Evolutionary conservation across 2,113 vertebrate genomes (phyloP), one percentile per base, ranked within the genome.

Genomic region (Physeter macrocephalus): DNA sequence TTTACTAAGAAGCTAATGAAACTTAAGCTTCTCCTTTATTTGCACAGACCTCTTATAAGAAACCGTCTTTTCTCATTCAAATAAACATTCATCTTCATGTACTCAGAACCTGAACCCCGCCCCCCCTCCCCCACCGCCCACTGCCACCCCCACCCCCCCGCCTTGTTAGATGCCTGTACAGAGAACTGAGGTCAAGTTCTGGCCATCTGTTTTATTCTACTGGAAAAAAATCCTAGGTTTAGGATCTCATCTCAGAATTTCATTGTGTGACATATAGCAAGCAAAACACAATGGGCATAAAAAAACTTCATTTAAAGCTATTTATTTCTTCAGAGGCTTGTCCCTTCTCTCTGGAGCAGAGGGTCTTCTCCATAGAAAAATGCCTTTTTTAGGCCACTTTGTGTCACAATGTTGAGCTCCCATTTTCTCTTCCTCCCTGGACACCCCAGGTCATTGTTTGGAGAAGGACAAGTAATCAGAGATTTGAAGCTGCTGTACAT

Each of bases 1-100:
- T 88, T 83, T 93, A 72, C 54, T 80, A 41, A 81, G 67, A 85
- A 92, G 80, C n/a, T 90, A 87, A 90, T 72, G 23, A 90, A 87
- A 66, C 46, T 59, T 74, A 74, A 96, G 43, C 57, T 71, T 78
- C 46, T 62, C 39, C 62, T 52, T 93, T 36, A n/a, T 93, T 88
- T 72, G 43, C n/a, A 59, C 14, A 95, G 23, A 31, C 7, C 31
- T 43, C 69, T 92, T 74, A 49, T n/a, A 59, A 67, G 25, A 66
- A 88, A 14, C n/a, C 15, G 52, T 46, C 27, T 91, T 74, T 81
- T 91, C n/a, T 74, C 29, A 39, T 31, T 88, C n/a, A 75, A 62
- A 67, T 92, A 90, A 91, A 78, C 18, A 52, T 6, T 86, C 17
- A n/a, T 89, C 95, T 93, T 88, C 64, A 10, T 39, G 1, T 23